Percentiles rank a stretch among this genome's conserved stretches.
phyloP scores from a whole-genome alignment of 2,888 invertebrate genomes.

The Ametastegia equiseti region DNA sequence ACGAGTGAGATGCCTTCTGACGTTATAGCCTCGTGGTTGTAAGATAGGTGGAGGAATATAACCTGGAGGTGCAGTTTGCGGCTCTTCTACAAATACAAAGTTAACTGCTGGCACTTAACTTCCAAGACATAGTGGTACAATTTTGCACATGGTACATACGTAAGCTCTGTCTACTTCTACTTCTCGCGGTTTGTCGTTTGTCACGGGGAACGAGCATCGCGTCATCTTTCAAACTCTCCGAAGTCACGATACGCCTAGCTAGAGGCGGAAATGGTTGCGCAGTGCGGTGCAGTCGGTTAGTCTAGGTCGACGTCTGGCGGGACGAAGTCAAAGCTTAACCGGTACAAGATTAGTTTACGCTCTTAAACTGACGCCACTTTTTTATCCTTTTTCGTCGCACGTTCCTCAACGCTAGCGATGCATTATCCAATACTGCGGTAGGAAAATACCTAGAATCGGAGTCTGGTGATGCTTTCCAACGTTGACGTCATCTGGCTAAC shows the following conservation, averaged over 20 bases:
- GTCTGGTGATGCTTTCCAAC: neutral
- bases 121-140: slow-evolving; percentile 63
- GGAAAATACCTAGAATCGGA: neutral
- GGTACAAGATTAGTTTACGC: slow-evolving; percentile 27
- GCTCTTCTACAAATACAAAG: slow-evolving; percentile 69
- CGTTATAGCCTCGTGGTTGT: neutral
- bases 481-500: neutral
- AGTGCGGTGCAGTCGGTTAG: neutral
- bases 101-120: slow-evolving; percentile 70
- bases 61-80: neutral
- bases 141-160: slow-evolving; percentile 38
- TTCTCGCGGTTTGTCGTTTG: slow-evolving; percentile 32
- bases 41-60: neutral
- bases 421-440: neutral
- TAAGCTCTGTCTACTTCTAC: neutral
- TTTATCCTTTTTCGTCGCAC: neutral
- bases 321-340: slow-evolving; percentile 29
- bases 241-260: slow-evolving; percentile 17
- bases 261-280: slow-evolving; percentile 37
- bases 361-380: neutral
- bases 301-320: slow-evolving; percentile 25
- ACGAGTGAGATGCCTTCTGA: neutral
- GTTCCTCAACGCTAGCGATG: neutral
- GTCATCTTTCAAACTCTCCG: slow-evolving; percentile 2
- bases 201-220: slow-evolving; percentile 42